Conservation (phyloP, 2,797 vertebrate species). For the Lacerta bilineata region DNA sequence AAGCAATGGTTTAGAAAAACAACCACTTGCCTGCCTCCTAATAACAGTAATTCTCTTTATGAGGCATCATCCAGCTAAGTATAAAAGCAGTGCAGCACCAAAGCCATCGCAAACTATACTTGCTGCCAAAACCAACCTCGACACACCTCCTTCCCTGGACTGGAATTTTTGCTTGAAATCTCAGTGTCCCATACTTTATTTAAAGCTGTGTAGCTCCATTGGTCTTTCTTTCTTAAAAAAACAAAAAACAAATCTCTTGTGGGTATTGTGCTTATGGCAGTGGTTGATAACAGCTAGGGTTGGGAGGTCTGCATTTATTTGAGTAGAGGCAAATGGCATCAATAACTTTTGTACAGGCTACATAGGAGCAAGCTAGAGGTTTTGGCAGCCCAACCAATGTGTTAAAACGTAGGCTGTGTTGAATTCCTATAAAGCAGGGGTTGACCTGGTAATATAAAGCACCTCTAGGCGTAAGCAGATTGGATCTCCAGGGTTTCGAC, state of each 20-base stretch:
- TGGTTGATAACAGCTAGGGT: not conserved
- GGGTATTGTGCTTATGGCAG: not conserved
- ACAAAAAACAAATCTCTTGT: not conserved
- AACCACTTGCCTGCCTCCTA: constrained; percentile 59
- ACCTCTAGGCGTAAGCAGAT: no score
- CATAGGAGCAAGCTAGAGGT: not conserved
- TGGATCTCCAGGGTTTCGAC: not conserved
- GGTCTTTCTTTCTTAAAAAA: not conserved
- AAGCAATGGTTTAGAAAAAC: constrained; percentile 71
- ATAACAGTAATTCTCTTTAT: constrained; percentile 70
- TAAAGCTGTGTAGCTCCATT: constrained; percentile 14
- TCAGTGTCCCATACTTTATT: not conserved
- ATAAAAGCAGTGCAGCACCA: constrained; percentile 49
- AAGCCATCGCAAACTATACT: constrained; percentile 41
- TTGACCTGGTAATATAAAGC: not conserved
- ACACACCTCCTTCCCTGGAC: constrained; percentile 45
- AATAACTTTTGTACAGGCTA: not conserved
- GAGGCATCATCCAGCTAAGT: constrained; percentile 63
- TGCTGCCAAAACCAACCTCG: constrained; percentile 13
- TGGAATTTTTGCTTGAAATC: constrained; percentile 53
- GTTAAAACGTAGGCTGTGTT: not conserved
- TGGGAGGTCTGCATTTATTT: not conserved
- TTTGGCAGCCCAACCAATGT: not conserved
- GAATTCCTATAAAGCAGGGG: not conserved
- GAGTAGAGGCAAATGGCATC: not conserved